Evolutionary conservation across 1,140 invertebrate species (phyloP).

Genomic region (Pseudomyrmex sp.): DNA sequence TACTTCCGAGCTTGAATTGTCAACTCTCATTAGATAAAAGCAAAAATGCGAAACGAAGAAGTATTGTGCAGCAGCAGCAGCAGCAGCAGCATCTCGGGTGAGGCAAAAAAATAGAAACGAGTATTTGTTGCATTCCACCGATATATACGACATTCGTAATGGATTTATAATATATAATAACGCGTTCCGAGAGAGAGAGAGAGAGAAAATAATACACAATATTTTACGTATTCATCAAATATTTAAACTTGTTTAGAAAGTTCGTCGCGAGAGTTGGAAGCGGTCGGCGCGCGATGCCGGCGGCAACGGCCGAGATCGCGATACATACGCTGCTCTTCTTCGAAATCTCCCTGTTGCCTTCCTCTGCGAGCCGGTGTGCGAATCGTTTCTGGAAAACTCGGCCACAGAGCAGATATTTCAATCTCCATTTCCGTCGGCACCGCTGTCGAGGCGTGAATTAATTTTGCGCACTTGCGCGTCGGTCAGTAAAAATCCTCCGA

Average conservation of each 20-base stretch:
- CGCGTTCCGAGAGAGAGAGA: too few species aligned
- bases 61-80: too few species aligned
- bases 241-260: constrained; percentile 35
- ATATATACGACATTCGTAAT: too few species aligned
- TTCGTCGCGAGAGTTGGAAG: neutral
- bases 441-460: constrained; percentile 28
- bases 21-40: too few species aligned
- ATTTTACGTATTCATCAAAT: constrained; percentile 31
- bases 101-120: too few species aligned
- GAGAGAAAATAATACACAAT: neutral
- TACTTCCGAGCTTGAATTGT: neutral
- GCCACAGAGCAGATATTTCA: constrained; percentile 39
- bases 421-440: constrained; percentile 38
- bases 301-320: constrained; percentile 16
- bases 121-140: too few species aligned
- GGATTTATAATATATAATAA: too few species aligned
- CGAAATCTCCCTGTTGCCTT: neutral
- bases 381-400: constrained; percentile 35
- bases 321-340: neutral
- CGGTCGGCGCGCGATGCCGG: neutral
- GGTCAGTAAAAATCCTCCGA: constrained; percentile 30
- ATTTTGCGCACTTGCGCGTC: constrained; percentile 19
- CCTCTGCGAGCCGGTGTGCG: too few species aligned
- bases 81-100: too few species aligned
- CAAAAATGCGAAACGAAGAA: too few species aligned